phyloP scores from a whole-genome alignment of 2,888 invertebrate species.

The Helleia helle region DNA sequence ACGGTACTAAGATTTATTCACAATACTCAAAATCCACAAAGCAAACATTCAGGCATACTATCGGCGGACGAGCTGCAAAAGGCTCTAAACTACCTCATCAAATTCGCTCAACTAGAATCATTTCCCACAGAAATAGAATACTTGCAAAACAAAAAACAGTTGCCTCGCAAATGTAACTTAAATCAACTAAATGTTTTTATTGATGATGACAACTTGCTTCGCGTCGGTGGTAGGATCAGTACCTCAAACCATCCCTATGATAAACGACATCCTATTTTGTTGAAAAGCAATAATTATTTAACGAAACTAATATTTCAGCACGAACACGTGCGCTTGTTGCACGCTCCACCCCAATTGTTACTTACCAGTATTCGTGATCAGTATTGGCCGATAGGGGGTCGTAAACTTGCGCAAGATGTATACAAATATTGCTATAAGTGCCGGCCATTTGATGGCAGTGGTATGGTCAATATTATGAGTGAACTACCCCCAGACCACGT shows the following conservation, averaged over 20 bases:
- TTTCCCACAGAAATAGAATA: slow-evolving; percentile 9
- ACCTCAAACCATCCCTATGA: slow-evolving; percentile 11
- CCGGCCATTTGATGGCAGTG: slow-evolving; percentile 14
- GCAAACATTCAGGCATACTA: slow-evolving; percentile 10
- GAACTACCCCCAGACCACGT: slow-evolving; percentile 6
- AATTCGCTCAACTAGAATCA: slow-evolving; percentile 13
- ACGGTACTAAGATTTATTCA: too few relatives aligned
- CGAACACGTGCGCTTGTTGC: slow-evolving; percentile 10
- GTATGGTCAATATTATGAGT: slow-evolving; percentile 7
- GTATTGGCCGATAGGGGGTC: slow-evolving; percentile 19
- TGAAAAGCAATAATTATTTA: slow-evolving; percentile 11
- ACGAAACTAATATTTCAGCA: slow-evolving; percentile 11
- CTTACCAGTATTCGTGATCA: slow-evolving; percentile 14
- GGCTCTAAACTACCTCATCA: slow-evolving; percentile 13
- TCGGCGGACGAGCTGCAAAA: slow-evolving; percentile 13
- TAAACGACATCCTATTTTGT: slow-evolving; percentile 16
- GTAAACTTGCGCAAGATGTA: slow-evolving; percentile 16
- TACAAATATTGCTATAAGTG: slow-evolving; percentile 18
- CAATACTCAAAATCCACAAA: slow-evolving; percentile 15
- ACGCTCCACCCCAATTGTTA: slow-evolving; percentile 9
- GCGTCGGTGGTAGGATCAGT: slow-evolving; percentile 19
- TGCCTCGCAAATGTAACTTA: not conserved
- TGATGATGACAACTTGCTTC: slow-evolving; percentile 7
- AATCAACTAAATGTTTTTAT: not conserved
- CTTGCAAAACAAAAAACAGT: not conserved